A percentile compares a stretch with the other conserved stretches of the same genome.
These are phyloP conservation scores for Stegostoma tigrinum DNA, from an alignment of 2,113 vertebrate species.

Conservation along the genomic window DNA sequence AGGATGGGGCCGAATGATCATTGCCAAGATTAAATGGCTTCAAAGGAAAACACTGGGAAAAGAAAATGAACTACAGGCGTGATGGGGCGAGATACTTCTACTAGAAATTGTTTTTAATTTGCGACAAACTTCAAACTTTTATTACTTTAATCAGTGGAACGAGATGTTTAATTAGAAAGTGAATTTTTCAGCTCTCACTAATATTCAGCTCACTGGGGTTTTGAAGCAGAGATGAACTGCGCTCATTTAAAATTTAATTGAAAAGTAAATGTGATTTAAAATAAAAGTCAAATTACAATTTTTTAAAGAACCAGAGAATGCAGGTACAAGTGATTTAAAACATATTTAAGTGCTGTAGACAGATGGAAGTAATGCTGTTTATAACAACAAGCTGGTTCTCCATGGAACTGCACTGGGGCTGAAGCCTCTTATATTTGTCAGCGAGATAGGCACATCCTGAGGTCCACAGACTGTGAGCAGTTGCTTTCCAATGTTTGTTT, in stretches of 20 bases:
- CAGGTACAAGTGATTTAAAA: not conserved
- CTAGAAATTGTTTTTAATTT: conserved; percentile 30
- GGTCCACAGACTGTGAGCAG: too few relatives aligned
- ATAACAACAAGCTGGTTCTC: not conserved
- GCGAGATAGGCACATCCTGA: not conserved
- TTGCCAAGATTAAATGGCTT: not conserved
- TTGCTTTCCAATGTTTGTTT: not conserved
- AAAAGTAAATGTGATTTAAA: conserved; percentile 27
- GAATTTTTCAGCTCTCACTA: conserved; percentile 22
- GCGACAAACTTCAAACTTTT: conserved; percentile 27
- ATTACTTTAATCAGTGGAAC: conserved; percentile 27
- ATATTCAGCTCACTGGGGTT: conserved; percentile 19
- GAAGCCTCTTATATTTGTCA: not conserved
- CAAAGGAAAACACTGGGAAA: not conserved
- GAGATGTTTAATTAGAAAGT: conserved; percentile 18
- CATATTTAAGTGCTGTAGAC: not conserved
- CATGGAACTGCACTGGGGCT: not conserved
- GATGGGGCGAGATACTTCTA: not conserved
- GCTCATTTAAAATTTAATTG: conserved; percentile 33
- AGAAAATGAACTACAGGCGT: not conserved
- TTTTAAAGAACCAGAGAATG: not conserved
- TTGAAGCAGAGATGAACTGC: not conserved
- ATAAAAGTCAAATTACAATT: conserved; percentile 15
- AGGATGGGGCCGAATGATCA: not conserved
- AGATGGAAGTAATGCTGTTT: not conserved